Evolutionary conservation across 1,140 invertebrate genomes (phyloP), one percentile per base, ranked within the genome.

Genomic region (Varroa destructor): DNA sequence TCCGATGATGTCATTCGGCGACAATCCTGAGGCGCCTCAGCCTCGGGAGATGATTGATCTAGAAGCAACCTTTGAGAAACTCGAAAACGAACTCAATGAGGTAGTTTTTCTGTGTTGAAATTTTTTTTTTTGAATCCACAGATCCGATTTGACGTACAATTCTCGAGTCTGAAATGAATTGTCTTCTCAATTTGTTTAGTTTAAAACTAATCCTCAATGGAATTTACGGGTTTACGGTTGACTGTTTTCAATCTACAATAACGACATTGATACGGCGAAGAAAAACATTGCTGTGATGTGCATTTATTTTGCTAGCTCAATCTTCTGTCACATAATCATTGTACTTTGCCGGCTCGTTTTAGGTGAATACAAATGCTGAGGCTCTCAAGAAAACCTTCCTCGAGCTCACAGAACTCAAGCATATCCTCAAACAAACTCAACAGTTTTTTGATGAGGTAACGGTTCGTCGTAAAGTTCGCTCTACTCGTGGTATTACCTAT

Each of bases 11-110:
- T 89, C 93, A 73, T 87, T 90, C 72, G 93, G 93, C 0, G 95
- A 87, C 74, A 91, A 95, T 75, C 85, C 91, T 71, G 94, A 91
- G 76, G 94, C 94, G 8, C 95, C 95, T 4, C 93, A 91, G 78
- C 93, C 95, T 6, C 85, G 93, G 73, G 94, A 96, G 82, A 97
- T 97, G 80, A 96, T 96, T 76, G 90, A 97, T 81, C 82, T 97
- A 73, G 93, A 96, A 85, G 79, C 79, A 42, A 82, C 78, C 43
- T 81, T 81, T 74, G 81, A 81, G 73, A 82, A 82, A 72, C 71
- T 81, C 1, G 81, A 81, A 74, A 79, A 79, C 76, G 81, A 82
- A 75, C 72, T 82, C 14, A 73, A 80, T 56, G 81, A 81, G 75
- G 61, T 67, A 12, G 37, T 51, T 5, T 51, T 51, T 51, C 46